Base-by-base conservation (phyloP, 2,113 vertebrate genomes). In the Pao palembangensis region DNA sequence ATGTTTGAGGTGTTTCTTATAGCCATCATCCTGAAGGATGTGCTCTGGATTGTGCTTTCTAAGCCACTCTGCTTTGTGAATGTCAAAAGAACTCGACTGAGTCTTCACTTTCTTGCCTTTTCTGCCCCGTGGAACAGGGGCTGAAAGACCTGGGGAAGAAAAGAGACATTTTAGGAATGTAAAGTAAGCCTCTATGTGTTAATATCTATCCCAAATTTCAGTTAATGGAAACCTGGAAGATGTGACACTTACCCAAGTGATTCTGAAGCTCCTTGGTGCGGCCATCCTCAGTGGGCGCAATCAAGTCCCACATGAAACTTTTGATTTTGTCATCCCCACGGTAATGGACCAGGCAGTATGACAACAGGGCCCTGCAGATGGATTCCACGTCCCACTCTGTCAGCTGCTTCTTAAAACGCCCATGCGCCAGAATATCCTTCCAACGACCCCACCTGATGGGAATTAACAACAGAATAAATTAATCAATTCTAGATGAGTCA, bases 221-320 rank as follows among this genome's bases (percentile, higher is more conserved):
- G 28, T 31, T 31, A 31, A 31, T 4, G 19, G 47, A 51, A 51
- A 28, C 21, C 5, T 1, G 52, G 6, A 51, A 12, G 50, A 50
- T 8, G 54, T 12, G 47, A 67, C 7, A 59, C 62, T 74, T 65
- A 83, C 97, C 97, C 0, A 98, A 85, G 74, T 99, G 97, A 82
- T 99, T 99, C 78, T 98, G 96, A 20, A 99, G 87, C 82, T 98
- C 95, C 60, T 94, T 90, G 48, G 96, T 96, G 34, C 89, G 93
- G 6, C 97, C 97, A 18, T 98, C 94, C 68, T 98, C 96, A 6
- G 93, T 92, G 8, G 97, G 97, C 11, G 96, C 96, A 52, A 99
- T 99, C 53, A 99, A 93, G 82, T 99, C 97, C 97, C 97, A 99
- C 87, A 99, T 98, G 84, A 99, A 98, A 81, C 96, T 92, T 88